Percentiles rank a stretch among this genome's conserved stretches.
phyloP scores from a whole-genome alignment of 2,888 invertebrate genomes.

The Hipparchia semele region DNA sequence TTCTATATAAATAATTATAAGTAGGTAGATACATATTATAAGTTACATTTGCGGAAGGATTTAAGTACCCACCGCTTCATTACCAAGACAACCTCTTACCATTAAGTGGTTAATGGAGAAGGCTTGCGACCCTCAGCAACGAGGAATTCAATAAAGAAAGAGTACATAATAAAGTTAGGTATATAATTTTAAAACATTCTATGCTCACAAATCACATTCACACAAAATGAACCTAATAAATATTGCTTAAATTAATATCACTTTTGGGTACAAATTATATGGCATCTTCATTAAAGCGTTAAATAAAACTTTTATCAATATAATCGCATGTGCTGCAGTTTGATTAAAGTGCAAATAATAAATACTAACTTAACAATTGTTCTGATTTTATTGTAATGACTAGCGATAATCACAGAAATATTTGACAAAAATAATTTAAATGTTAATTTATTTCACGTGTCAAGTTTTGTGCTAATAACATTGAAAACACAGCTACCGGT shows the following conservation, averaged over 20 bases:
- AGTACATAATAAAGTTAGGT: constrained; percentile 30
- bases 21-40: too few relatives aligned
- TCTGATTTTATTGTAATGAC: constrained; percentile 45
- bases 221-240: constrained; percentile 73
- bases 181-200: constrained; percentile 44
- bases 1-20: constrained; percentile 43
- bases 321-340: constrained; percentile 2
- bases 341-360: constrained; percentile 15
- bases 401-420: constrained; percentile 58
- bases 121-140: too few relatives aligned
- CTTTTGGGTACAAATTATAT: constrained; percentile 67
- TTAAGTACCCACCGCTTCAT: too few relatives aligned
- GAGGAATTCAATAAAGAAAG: too few relatives aligned
- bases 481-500: not conserved
- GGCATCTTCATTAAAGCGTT: constrained; percentile 22
- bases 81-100: too few relatives aligned
- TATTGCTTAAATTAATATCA: constrained; percentile 80
- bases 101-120: too few relatives aligned
- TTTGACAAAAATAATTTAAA: not conserved
- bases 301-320: constrained; percentile 11
- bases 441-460: not conserved
- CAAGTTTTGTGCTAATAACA: constrained; percentile 6
- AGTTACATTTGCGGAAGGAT: too few relatives aligned
- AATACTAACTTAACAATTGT: not conserved
- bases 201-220: constrained; percentile 58